Conservation (phyloP, 2,797 vertebrate species). For the Hypotaenidia okinawae region DNA sequence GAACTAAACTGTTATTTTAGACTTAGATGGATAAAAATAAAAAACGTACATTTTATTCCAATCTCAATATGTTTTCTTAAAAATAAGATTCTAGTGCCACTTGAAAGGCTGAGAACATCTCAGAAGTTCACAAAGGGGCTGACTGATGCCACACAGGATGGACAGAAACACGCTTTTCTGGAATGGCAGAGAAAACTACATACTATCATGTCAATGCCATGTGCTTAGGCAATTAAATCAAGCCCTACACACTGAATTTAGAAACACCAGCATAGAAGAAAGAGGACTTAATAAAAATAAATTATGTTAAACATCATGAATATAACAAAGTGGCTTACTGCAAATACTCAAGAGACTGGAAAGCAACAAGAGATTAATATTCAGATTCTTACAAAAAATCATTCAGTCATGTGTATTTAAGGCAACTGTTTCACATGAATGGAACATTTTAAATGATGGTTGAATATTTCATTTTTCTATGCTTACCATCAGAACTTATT, state of each 20-base stretch:
- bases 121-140: background rate
- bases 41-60: background rate
- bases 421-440: slow-evolving; percentile 24
- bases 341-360: background rate
- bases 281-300: background rate
- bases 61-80: background rate
- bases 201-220: background rate
- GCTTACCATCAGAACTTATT: slow-evolving; percentile 31
- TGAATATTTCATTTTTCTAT: slow-evolving; percentile 38
- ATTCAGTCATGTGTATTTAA: slow-evolving; percentile 50
- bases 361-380: slow-evolving; percentile 37
- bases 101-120: background rate
- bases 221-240: background rate
- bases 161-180: background rate
- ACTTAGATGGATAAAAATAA: background rate
- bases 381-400: slow-evolving; percentile 41
- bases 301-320: background rate
- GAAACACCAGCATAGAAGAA: background rate
- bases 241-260: background rate
- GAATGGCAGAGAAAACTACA: background rate
- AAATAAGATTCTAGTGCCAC: background rate
- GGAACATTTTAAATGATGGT: slow-evolving; percentile 57
- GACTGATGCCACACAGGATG: background rate
- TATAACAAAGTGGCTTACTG: background rate
- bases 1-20: background rate